Conservation (phyloP, 2,797 vertebrate genomes). For the Kryptopterus vitreolus region DNA sequence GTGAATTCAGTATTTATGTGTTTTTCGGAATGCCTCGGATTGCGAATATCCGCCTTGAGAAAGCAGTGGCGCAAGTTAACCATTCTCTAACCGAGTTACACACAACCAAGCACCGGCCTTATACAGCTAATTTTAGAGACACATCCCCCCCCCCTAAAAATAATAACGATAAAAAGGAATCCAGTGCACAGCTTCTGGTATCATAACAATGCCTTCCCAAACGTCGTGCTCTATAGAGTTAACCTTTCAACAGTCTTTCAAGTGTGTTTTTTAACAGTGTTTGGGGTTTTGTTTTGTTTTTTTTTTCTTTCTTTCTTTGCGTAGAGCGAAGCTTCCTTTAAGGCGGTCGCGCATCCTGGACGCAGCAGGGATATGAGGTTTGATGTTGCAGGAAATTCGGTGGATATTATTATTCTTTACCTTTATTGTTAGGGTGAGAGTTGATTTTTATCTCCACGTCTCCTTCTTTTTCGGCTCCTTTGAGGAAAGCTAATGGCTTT, state of each 20-base stretch:
- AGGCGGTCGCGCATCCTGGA: slow-evolving; percentile 63
- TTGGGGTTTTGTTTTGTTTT: slow-evolving; percentile 47
- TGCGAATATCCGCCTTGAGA: slow-evolving; percentile 66
- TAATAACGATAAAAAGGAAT: slow-evolving; percentile 29
- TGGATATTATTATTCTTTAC: slow-evolving; percentile 59
- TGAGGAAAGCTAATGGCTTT: slow-evolving; percentile 42
- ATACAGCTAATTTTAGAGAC: slow-evolving; percentile 20
- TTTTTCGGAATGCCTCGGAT: slow-evolving; percentile 65
- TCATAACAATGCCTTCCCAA: slow-evolving; percentile 39
- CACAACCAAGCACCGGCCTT: background rate
- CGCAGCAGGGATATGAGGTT: slow-evolving; percentile 53
- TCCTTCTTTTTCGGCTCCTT: slow-evolving; percentile 46
- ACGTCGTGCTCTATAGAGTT: slow-evolving; percentile 18
- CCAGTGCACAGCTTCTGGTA: slow-evolving; percentile 7
- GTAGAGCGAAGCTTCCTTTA: slow-evolving; percentile 71
- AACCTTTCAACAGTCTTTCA: slow-evolving; percentile 55
- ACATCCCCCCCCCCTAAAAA: slow-evolving; percentile 35
- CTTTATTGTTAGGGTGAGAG: slow-evolving; percentile 58
- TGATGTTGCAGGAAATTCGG: slow-evolving; percentile 57
- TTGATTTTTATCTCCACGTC: slow-evolving; percentile 58
- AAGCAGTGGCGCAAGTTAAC: background rate
- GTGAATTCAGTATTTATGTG: slow-evolving; percentile 66
- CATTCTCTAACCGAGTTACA: background rate
- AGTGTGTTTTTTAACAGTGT: slow-evolving; percentile 11
- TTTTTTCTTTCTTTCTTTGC: slow-evolving; percentile 54